Evolutionary conservation across 1,140 invertebrate genomes (phyloP).

Genomic region (Neocloeon triangulifer): DNA sequence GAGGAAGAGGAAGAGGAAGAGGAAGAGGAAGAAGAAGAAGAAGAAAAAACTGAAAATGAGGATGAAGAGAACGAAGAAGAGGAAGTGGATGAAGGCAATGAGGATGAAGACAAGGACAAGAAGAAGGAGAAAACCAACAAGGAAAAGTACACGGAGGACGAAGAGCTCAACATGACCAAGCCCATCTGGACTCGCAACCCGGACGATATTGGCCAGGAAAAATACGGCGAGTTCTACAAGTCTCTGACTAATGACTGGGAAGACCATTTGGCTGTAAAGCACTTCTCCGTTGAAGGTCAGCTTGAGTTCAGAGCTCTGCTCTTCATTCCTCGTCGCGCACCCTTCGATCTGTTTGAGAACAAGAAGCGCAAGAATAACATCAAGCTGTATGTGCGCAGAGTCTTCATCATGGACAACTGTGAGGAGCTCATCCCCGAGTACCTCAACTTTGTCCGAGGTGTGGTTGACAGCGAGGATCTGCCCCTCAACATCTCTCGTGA

Average conservation of each 20-base stretch:
- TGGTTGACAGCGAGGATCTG: constrained; percentile 94
- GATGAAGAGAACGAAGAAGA: constrained; percentile 65
- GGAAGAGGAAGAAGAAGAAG: constrained; percentile 39
- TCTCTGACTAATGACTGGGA: constrained; percentile 97
- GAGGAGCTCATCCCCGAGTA: constrained; percentile 97
- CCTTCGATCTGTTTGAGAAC: constrained; percentile 96
- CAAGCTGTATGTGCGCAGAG: constrained; percentile 87
- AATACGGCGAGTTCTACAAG: constrained; percentile 99
- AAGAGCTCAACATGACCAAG: constrained; percentile 98
- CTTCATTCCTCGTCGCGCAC: constrained; percentile 82
- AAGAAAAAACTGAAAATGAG: constrained; percentile 36
- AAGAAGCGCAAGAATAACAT: constrained; percentile 98
- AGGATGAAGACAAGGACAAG: constrained; percentile 58
- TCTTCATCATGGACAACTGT: constrained; percentile 99
- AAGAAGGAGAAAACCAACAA: constrained; percentile 93
- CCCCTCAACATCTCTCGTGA: constrained; percentile 97
- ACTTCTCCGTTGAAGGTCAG: constrained; percentile 97
- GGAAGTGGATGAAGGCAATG: constrained; percentile 58
- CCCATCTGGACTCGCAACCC: constrained; percentile 97
- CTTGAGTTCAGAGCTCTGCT: constrained; percentile 90
- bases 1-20: too few species aligned
- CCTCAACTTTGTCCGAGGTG: constrained; percentile 89
- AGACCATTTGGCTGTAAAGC: constrained; percentile 94
- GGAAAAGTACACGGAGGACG: constrained; percentile 94
- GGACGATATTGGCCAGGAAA: constrained; percentile 91